phyloP scores from a whole-genome alignment of 2,797 vertebrate genomes.

The Sebastolobus altivelis region DNA sequence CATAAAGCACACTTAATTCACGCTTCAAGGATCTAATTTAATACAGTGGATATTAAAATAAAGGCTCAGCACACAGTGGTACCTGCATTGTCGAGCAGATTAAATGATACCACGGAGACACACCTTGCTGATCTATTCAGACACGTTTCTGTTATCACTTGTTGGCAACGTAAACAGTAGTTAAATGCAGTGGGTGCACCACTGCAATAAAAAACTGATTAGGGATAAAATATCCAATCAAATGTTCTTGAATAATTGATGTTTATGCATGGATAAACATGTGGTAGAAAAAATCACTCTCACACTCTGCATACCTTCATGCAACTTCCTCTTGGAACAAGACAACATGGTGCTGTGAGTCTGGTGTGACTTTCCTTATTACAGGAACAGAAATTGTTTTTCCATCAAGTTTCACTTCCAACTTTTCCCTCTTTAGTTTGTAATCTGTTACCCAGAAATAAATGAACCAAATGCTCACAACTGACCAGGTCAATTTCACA shows the following conservation, averaged over 20 bases:
- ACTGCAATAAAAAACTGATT: not conserved
- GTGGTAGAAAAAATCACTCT: not conserved
- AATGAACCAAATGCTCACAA: not conserved
- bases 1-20: not conserved
- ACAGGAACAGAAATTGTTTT: not conserved
- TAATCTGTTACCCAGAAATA: not conserved
- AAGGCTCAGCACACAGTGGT: not conserved
- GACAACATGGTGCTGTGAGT: not conserved
- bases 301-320: not conserved
- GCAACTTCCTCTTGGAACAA: not conserved
- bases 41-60: not conserved
- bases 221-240: not conserved
- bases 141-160: not conserved
- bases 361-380: not conserved
- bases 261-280: not conserved
- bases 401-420: not conserved
- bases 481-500: not conserved
- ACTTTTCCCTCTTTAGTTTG: not conserved
- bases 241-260: not conserved
- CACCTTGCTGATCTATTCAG: not conserved
- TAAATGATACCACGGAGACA: not conserved
- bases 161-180: slow-evolving; percentile 2
- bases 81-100: not conserved
- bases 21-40: not conserved
- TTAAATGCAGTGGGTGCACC: not conserved